Conservation (phyloP, 2,797 vertebrate genomes). For the Leucoraja ocellata region DNA sequence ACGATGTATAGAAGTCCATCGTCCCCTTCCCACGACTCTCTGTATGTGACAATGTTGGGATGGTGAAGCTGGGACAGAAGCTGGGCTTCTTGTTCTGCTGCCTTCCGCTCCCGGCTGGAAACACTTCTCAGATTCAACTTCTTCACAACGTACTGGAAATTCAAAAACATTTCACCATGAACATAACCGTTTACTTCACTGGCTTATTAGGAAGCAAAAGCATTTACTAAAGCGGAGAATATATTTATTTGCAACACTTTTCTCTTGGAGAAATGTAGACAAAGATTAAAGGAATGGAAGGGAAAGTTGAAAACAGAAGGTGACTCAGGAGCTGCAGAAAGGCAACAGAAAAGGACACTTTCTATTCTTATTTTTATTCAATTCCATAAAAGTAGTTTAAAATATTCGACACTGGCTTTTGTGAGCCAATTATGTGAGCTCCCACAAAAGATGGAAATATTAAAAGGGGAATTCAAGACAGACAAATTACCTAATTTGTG, state of each 20-base stretch:
- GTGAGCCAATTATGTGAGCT: too few species aligned
- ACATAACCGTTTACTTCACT: background rate
- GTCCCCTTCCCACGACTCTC: slow-evolving; percentile 89
- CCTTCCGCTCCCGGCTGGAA: slow-evolving; percentile 71
- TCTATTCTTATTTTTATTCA: too few species aligned
- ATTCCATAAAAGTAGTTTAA: too few species aligned
- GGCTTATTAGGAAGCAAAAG: background rate
- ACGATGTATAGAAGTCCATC: slow-evolving; percentile 87
- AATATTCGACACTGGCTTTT: too few species aligned
- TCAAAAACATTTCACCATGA: slow-evolving; percentile 41
- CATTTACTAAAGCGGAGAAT: background rate
- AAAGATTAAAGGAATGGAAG: background rate
- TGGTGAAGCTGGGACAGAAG: slow-evolving; percentile 81
- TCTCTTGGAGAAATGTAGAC: background rate
- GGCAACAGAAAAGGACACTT: too few species aligned
- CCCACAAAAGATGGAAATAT: too few species aligned
- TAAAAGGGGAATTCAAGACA: too few species aligned
- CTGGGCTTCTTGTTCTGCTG: slow-evolving; percentile 93
- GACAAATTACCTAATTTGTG: too few species aligned
- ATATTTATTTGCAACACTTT: background rate
- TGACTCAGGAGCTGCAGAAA: too few species aligned
- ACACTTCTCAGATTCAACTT: slow-evolving; percentile 82
- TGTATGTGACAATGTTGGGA: slow-evolving; percentile 94
- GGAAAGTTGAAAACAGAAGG: too few species aligned
- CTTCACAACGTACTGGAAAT: slow-evolving; percentile 85